Conservation (phyloP, 1,140 invertebrate genomes). For the Schlechtendalia chinensis region DNA sequence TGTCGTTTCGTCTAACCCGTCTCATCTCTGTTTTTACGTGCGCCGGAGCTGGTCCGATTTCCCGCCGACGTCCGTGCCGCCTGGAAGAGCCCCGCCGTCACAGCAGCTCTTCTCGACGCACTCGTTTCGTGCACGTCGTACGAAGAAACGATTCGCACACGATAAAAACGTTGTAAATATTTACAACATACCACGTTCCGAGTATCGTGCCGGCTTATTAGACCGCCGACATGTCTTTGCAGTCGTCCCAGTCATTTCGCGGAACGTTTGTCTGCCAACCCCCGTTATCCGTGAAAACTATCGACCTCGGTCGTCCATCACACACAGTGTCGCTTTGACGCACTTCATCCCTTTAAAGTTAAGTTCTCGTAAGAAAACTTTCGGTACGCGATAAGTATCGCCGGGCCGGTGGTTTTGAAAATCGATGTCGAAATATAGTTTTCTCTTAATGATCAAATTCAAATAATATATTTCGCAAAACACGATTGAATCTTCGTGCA, state of each 20-base stretch:
- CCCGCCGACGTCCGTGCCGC: no score
- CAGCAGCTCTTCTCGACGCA: no score
- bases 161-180: slow-evolving; percentile 12
- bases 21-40: not conserved
- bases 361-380: slow-evolving; percentile 12
- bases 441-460: no score
- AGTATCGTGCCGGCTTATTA: not conserved
- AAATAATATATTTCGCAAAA: no score
- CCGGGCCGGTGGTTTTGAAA: not conserved
- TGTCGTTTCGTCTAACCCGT: no score
- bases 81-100: no score
- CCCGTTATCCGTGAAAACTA: not conserved
- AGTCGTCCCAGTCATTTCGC: not conserved
- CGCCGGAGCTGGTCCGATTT: not conserved
- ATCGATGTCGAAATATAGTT: no score
- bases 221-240: not conserved
- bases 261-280: not conserved
- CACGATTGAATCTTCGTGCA: no score
- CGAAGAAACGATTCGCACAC: not conserved
- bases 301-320: not conserved
- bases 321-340: not conserved
- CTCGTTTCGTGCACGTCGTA: not conserved
- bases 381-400: not conserved
- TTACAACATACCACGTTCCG: not conserved
- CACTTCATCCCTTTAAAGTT: slow-evolving; percentile 19